These are phyloP conservation scores for Cactoblastis cactorum DNA, from an alignment of 2,888 invertebrate genomes.

Conservation along the genomic window DNA sequence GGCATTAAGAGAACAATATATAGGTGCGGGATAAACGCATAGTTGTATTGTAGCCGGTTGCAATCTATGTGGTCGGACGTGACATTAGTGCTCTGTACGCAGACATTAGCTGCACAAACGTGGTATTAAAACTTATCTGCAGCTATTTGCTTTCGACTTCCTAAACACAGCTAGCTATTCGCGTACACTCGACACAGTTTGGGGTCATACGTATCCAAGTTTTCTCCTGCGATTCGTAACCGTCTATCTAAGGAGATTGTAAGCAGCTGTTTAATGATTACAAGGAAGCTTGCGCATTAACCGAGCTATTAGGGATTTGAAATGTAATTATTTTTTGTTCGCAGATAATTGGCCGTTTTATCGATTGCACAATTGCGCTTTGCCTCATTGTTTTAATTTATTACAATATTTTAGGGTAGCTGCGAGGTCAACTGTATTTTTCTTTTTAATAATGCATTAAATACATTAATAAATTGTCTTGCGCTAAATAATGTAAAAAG, in stretches of 20 bases:
- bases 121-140: constrained; percentile 76
- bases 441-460: not conserved
- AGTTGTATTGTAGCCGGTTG: constrained; percentile 57
- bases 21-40: constrained; percentile 57
- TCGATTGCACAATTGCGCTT: constrained; percentile 15
- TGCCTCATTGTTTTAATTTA: not conserved
- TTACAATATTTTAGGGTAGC: not conserved
- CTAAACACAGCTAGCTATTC: constrained; percentile 45
- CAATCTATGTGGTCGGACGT: constrained; percentile 76
- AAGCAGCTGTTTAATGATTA: constrained; percentile 11
- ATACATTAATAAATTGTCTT: too few species aligned
- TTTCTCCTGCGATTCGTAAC: constrained; percentile 13
- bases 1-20: constrained; percentile 20
- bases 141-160: constrained; percentile 75
- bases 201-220: not conserved
- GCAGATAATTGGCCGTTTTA: constrained; percentile 25
- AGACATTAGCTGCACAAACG: constrained; percentile 63
- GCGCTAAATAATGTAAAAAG: too few species aligned
- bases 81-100: constrained; percentile 73
- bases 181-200: not conserved
- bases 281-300: not conserved
- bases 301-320: constrained; percentile 7
- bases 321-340: constrained; percentile 9
- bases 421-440: not conserved
- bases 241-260: constrained; percentile 5